Evolutionary conservation across 2,888 invertebrate genomes (phyloP), one percentile per base, ranked within the genome.

Genomic region (Oligia fasciuncula): DNA sequence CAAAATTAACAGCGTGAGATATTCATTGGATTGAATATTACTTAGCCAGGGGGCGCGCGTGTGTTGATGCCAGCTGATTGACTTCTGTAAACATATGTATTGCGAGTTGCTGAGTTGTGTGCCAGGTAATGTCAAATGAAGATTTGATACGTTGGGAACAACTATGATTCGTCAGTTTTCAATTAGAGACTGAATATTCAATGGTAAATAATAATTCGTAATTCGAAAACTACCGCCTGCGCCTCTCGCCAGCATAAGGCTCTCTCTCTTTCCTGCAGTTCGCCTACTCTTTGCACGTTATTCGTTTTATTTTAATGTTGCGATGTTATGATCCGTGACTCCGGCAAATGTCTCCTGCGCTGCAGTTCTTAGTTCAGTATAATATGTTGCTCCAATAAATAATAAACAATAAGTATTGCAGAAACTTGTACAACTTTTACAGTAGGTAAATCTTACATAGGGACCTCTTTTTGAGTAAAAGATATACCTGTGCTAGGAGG

Each of bases 11-110:
- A 80, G 67, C 83, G 81, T 87, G 80, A 87, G 89, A 89, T 88
- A 90, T 90, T 91, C 90, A 90, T 88, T 87, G 88, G 84, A 84
- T 85, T 86, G 80, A 75, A 85, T 89, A 85, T 90, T 89, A 91
- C 88, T 88, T 85, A 85, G 80, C 82, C 68, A 17, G 74, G 63
- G 79, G 78, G 46, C 73, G 72, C 76, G 40, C 60, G 79, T 84
- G 84, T 89, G 87, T 88, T 86, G 79, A 86, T 87, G 84, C 75
- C 86, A 78, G 83, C 86, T 91, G 90, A 91, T 91, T 91, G 89
- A 85, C 88, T 92, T 77, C 77, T 66, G 86, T 88, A 84, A 90
- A 91, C 89, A 88, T 65, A 57, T 60, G 63, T 43, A 57, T 60
- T 60, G 63, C 49, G 23, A 70, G 51, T 46, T 80, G 73, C 40